Evolutionary conservation across 2,888 invertebrate species (phyloP), one percentile per base, ranked within the genome.

Genomic region (Noctua pronuba): DNA sequence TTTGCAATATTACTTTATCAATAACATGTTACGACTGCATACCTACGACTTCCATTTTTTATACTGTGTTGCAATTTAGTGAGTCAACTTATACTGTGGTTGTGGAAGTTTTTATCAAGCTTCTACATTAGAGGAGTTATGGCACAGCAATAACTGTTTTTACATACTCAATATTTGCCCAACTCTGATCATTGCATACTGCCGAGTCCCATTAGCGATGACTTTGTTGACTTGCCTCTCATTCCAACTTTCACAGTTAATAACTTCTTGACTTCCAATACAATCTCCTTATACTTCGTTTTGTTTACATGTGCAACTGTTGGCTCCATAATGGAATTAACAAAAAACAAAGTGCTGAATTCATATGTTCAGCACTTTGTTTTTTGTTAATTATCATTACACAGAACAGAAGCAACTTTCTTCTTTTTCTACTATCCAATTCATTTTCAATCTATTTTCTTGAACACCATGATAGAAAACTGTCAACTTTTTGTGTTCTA

Each of bases 401-500:
- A 13, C 66, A 44, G 52, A 79, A 66, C 46, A 35, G 31, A 28
- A 21, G 4, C 13, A 41, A 41, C n/a, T 55, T 70, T 41, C 58
- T 65, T 72, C 66, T 60, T 71, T 66, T 60, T 73, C n/a, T 58
- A 35, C 58, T 8, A 24, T 24, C 11, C 60, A 77, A 72, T 72
- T 72, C 41, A 77, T 66, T 73, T 62, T 78, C 72, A 75, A 84
- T 82, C 75, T 52, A 73, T 78, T 84, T 81, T 75, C 75, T 85
- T 65, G 46, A 67, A 55, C 66, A 67, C 21, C 28, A 49, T 62
- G 69, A 73, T 79, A 73, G 66, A 60, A 74, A 67, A 72, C 60
- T 67, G 69, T 75, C 55, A 21, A 38, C 38, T 73, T 65, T 77
- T 80, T 80, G 60, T 75, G 44, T 46, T 73, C 38, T 38, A 44